These are phyloP conservation scores for Metridium senile DNA, from an alignment of 92 coral and sea anemone genomes.

Conservation along the genomic window DNA sequence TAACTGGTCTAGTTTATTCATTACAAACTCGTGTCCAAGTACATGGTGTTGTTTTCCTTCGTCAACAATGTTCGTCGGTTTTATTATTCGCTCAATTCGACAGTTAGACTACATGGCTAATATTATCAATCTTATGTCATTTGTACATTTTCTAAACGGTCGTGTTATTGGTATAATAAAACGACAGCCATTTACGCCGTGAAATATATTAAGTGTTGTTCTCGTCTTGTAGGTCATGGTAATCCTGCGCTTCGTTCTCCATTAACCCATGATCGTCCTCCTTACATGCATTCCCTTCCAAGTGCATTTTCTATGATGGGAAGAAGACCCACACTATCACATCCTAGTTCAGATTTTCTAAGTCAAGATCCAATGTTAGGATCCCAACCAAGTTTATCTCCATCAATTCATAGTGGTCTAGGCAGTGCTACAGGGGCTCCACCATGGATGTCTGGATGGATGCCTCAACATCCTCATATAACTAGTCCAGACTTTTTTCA, in stretches of 20 bases:
- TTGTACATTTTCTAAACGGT: neutral
- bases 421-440: slow-evolving; percentile 77
- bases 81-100: neutral
- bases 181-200: neutral
- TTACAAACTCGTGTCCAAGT: slow-evolving; percentile 55
- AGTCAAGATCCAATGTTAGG: slow-evolving; percentile 80
- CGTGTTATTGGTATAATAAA: neutral
- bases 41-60: slow-evolving; percentile 44
- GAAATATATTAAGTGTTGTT: no score
- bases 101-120: neutral
- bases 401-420: slow-evolving; percentile 82
- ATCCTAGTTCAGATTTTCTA: slow-evolving; percentile 68
- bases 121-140: neutral
- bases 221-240: slow-evolving; percentile 88
- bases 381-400: slow-evolving; percentile 73
- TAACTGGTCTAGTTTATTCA: slow-evolving; percentile 43
- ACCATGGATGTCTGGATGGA: slow-evolving; percentile 92
- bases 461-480: slow-evolving; percentile 82
- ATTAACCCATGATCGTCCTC: slow-evolving; percentile 92
- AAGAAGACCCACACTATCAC: slow-evolving; percentile 79
- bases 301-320: slow-evolving; percentile 97
- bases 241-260: slow-evolving; percentile 94
- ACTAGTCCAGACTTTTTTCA: slow-evolving; percentile 84
- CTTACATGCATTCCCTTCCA: slow-evolving; percentile 82
- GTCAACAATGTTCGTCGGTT: slow-evolving; percentile 23